phyloP scores from a whole-genome alignment of 2,113 vertebrate genomes.

The Nycticebus coucang region DNA sequence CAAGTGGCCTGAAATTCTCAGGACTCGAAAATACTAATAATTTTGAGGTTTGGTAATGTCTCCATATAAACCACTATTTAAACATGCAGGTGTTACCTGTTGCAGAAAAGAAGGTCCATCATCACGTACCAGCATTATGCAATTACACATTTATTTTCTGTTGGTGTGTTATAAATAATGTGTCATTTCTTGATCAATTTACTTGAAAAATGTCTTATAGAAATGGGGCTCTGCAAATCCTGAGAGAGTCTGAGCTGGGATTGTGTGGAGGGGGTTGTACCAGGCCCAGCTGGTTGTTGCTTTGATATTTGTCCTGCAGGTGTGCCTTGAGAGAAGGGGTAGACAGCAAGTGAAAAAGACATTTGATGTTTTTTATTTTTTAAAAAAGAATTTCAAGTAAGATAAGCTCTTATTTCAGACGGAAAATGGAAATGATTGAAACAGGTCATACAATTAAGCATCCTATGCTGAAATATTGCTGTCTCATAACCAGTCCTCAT shows the following conservation, averaged over 20 bases:
- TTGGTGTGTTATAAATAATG: not conserved
- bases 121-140: not conserved
- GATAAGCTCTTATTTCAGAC: slow-evolving; percentile 75
- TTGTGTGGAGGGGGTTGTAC: not conserved
- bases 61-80: not conserved
- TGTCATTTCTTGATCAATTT: not conserved
- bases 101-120: not conserved
- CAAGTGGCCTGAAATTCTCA: not conserved
- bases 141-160: not conserved
- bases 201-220: not conserved
- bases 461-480: slow-evolving; percentile 78
- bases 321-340: not conserved
- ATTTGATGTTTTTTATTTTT: not conserved
- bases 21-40: not conserved
- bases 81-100: not conserved
- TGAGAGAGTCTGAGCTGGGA: not conserved
- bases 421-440: slow-evolving; percentile 76
- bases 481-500: slow-evolving; percentile 67
- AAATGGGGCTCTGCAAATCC: not conserved
- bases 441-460: slow-evolving; percentile 72
- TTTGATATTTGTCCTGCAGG: not conserved
- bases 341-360: not conserved
- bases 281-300: not conserved
- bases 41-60: not conserved
- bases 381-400: slow-evolving; percentile 40